phyloP scores from a whole-genome alignment of 2,113 vertebrate genomes.

The Podilymbus podiceps region DNA sequence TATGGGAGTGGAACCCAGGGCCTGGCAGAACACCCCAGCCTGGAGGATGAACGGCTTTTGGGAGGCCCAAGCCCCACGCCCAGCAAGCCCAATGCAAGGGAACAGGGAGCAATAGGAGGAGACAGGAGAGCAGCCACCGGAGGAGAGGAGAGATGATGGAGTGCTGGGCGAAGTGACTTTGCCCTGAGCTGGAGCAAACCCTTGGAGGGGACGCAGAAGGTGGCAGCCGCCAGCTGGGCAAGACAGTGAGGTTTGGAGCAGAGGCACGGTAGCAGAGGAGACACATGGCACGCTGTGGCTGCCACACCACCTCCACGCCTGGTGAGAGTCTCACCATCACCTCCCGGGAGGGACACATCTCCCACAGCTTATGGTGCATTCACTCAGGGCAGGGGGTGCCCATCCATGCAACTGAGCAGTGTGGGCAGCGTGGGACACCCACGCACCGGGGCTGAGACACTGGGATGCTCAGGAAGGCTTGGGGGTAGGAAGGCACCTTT shows the following conservation, averaged over 20 bases:
- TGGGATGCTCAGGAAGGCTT: not conserved
- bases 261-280: not conserved
- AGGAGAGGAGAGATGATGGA: not conserved
- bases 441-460: accelerated
- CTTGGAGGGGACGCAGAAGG: not conserved
- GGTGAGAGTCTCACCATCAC: not conserved
- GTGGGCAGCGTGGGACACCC: accelerated
- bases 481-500: not conserved
- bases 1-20: not conserved
- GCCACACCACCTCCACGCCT: accelerated
- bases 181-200: not conserved
- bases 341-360: accelerated
- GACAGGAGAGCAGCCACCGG: not conserved
- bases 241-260: not conserved
- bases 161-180: not conserved
- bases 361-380: accelerated
- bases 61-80: not conserved
- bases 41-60: not conserved
- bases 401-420: accelerated
- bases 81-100: not conserved
- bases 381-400: not conserved
- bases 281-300: accelerated
- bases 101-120: not conserved
- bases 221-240: accelerated
- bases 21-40: not conserved